Evolutionary conservation across 2,113 vertebrate genomes (phyloP).

Genomic region (Sander lucioperca): DNA sequence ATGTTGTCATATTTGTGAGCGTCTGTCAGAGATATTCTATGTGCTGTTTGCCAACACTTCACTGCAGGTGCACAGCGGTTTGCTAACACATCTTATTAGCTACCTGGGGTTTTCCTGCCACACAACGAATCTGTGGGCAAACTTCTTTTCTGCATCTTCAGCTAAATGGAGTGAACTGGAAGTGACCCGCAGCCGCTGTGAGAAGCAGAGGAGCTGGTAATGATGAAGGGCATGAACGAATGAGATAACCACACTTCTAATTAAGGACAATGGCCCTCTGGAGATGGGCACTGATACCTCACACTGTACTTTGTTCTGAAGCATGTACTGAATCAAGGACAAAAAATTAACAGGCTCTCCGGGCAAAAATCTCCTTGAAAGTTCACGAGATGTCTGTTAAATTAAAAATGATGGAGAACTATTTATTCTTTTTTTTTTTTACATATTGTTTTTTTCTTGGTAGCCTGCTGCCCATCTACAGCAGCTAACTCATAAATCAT

Average conservation of each 20-base stretch:
- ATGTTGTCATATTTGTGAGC: background rate
- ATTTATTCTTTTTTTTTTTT: background rate
- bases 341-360: slow-evolving; percentile 45
- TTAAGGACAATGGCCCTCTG: slow-evolving; percentile 74
- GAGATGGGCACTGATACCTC: slow-evolving; percentile 63
- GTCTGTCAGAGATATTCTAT: background rate
- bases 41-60: background rate
- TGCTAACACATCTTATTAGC: slow-evolving; percentile 22
- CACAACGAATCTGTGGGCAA: slow-evolving; percentile 37
- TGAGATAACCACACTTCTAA: slow-evolving; percentile 72
- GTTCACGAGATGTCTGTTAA: slow-evolving; percentile 41
- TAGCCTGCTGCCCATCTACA: background rate
- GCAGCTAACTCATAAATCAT: background rate
- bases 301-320: slow-evolving; percentile 56
- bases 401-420: slow-evolving; percentile 18
- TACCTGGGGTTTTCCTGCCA: slow-evolving; percentile 23
- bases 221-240: slow-evolving; percentile 63
- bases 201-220: slow-evolving; percentile 54
- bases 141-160: slow-evolving; percentile 12
- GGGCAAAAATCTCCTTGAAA: slow-evolving; percentile 36
- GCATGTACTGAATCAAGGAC: slow-evolving; percentile 39
- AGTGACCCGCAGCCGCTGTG: slow-evolving; percentile 46
- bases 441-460: background rate
- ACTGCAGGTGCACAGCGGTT: slow-evolving; percentile 13
- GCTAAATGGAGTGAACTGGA: slow-evolving; percentile 55